Evolutionary conservation across 1,140 invertebrate species (phyloP), one percentile per base, ranked within the genome.

Genomic region (Theocolax elegans): DNA sequence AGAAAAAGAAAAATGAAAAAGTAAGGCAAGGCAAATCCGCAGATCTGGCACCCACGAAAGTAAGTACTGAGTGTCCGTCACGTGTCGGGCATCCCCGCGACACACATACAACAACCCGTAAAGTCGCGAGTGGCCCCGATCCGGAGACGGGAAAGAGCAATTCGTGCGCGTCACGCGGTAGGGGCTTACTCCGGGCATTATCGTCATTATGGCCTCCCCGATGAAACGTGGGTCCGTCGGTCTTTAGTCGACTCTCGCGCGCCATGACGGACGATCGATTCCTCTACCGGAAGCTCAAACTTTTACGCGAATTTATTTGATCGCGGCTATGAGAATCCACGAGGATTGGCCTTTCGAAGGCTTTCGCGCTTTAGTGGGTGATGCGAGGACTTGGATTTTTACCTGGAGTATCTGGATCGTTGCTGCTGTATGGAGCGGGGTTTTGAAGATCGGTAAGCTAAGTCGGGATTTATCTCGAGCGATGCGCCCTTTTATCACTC

Each of bases 371-470:
- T 1, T 54, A 12, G 29, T 56, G 3, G 6, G 2, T 1, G 0
- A 8, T 8, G 31, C 29, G 4, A 54, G 23, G 15, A 13, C 63
- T 21, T 13, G 23, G 10, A 25, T 40, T 13, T 12, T 40, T 17
- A 8, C 38, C 7, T 51, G 21, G 29, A 17, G 29, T n/a, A 8
- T 38, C 7, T 49, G 42, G 29, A 0, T 40, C 13, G 19, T 19
- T 19, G 10, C 35, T 17, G n/a, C 40, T 13, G 0, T 46, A 12
- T 60, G 54, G 54, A 27, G n/a, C 13, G 19, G 12, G 13, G 7
- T 67, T 19, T 10, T 67, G 3, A 59, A 10, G 10, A 49, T 67
- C 44, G 66, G 66, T 67, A 19, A 60, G 66, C 51, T 25, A n/a
- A 23, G 56, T 6, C n/a, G 15, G 31, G 13, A n/a, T n/a, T n/a